Base-by-base conservation (phyloP, 2,888 invertebrate species). In the Itoplectis maculator region DNA sequence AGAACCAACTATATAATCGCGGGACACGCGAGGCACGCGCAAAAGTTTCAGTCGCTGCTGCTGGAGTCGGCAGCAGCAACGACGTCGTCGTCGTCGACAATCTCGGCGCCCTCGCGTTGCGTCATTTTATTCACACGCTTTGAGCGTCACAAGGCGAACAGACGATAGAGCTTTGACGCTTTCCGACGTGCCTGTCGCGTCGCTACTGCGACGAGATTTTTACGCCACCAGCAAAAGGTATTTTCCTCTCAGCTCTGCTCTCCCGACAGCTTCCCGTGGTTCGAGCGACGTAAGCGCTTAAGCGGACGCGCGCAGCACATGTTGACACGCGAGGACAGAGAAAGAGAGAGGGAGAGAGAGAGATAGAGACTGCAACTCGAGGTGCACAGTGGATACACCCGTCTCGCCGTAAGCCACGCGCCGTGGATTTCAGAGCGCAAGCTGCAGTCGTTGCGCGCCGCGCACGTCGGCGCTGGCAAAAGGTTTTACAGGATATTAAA, bases 401-500 rank as follows among this genome's bases (percentile, higher is more conserved):
- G 54, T 76, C 47, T 80, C 65, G 49, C 49, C 59, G 49, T 76
- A n/a, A 66, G 29, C 47, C 68, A 66, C 66, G 68, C 61, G 65
- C 45, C 61, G 35, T 8, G 45, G 65, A 79, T 47, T 42, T 40
- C 56, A 70, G 42, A 40, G 40, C n/a, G n/a, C 42, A 68, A 37
- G 51, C 37, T 59, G 59, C 56, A 66, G 49, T 56, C 37, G 49
- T 20, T n/a, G 72, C 54, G n/a, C 11, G 35, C 9, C 56, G 37
- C 70, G 73, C 49, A 80, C 79, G 74, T 75, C 54, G 29, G n/a
- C 29, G 74, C 56, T 49, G 78, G 79, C 66, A 72, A 79, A 84
- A 83, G 74, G 76, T 70, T 74, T 54, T 75, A 73, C 80, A 83
- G 84, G 84, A 87, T 87, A 87, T 87, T 86, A 86, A 87, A 87